A percentile compares a stretch with the other conserved stretches of the same genome.
Conservation (phyloP, 1,140 invertebrate genomes). For the Pseudomyrmex gracilis region DNA sequence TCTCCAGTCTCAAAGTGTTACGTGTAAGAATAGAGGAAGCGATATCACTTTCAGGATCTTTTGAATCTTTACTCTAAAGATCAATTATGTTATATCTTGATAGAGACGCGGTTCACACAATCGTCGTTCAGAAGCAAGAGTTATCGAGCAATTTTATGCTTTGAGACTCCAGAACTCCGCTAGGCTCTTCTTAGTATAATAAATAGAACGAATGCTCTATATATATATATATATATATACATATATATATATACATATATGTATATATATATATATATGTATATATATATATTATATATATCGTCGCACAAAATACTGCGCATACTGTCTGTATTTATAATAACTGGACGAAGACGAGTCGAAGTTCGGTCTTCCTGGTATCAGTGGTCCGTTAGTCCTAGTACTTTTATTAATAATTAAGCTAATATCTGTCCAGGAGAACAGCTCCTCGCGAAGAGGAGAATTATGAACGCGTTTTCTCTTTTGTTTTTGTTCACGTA, state of each 20-base stretch:
- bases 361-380: conserved; percentile 78
- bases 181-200: conserved; percentile 57
- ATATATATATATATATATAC: conserved; percentile 35
- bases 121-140: conserved; percentile 19
- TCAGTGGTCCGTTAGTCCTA: conserved; percentile 74
- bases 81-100: conserved; percentile 41
- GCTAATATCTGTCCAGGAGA: conserved; percentile 54
- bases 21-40: conserved; percentile 23
- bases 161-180: conserved; percentile 68
- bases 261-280: conserved; percentile 36
- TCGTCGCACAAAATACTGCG: conserved; percentile 71
- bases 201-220: conserved; percentile 66
- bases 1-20: conserved; percentile 73
- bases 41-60: conserved; percentile 4
- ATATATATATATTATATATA: conserved; percentile 39
- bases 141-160: conserved; percentile 54
- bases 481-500: conserved; percentile 24
- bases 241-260: conserved; percentile 38
- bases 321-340: conserved; percentile 80
- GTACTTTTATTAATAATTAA: conserved; percentile 70
- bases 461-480: conserved; percentile 26
- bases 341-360: conserved; percentile 74
- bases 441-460: conserved; percentile 42
- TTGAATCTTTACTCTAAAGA: background rate
- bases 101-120: conserved; percentile 3